Base-by-base conservation (phyloP, 2,113 vertebrate genomes). In the Pachypanchax playfairii region DNA sequence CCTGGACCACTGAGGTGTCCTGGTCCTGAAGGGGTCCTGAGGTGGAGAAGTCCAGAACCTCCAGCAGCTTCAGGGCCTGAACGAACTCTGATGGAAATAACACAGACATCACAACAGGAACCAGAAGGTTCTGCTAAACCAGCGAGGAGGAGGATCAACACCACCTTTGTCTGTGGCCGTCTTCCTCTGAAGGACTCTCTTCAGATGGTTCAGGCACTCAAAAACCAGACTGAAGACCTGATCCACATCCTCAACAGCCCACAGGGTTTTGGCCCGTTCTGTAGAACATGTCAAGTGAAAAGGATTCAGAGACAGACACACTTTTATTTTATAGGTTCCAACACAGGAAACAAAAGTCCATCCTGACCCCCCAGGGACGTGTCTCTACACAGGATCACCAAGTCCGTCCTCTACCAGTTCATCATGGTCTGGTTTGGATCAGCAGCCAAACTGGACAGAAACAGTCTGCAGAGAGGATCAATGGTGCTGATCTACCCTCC, bases 201-300 rank as follows among this genome's bases (percentile, higher is more conserved):
- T 87, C 48, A 93, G 82, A 29, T 78, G 48, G 2, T 70, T 17
- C 48, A 92, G 60, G 24, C 79, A 64, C 3, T 24, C 41, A 2
- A 62, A 44, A 1, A 92, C 41, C 1, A 47, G 9, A 1, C 35
- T 12, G 33, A 92, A 91, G 0, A 72, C 63, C 42, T 48, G 38
- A 4, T 91, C 90, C 49, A 93, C 88, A 3, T 92, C 69, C 51
- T 87, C 58, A 4, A 61, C 56, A 0, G 70, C 42, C 92, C 92
- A 93, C 61, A 90, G 92, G 0, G 2, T 8, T 33, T 67, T 86
- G 1, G 92, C 92, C 12, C 52, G 61, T n/a, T 83, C 92, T 92
- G 73, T 29, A 79, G 73, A 39, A 69, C 41, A 61, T 6, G 39
- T 13, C 12, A n/a, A 14, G 8, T 39, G 17, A 44, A 35, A 44